phyloP scores from a whole-genome alignment of 1,140 invertebrate genomes.

The Cyclargus thomasi region DNA sequence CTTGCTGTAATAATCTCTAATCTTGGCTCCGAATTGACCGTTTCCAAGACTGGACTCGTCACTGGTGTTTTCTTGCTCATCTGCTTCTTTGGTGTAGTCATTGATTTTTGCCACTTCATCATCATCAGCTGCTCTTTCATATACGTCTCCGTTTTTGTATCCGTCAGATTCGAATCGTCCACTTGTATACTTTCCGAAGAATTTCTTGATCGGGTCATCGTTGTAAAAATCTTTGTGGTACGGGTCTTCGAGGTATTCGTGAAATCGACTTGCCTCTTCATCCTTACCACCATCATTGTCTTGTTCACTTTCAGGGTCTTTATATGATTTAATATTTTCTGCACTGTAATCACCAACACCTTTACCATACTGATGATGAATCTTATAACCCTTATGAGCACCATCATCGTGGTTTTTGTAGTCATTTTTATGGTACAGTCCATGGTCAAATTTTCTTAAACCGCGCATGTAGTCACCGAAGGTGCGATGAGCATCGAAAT shows the following conservation, averaged over 20 bases:
- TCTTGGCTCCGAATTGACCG: conserved; percentile 60
- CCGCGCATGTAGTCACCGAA: conserved; percentile 53
- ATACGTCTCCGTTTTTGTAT: conserved; percentile 68
- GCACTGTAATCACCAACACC: conserved; percentile 56
- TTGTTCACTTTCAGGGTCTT: conserved; percentile 42
- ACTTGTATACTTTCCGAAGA: conserved; percentile 74
- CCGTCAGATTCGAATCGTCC: conserved; percentile 61
- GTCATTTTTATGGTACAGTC: conserved; percentile 40
- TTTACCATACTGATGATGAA: conserved; percentile 46
- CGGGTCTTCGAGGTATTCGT: conserved; percentile 82
- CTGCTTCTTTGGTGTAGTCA: conserved; percentile 64
- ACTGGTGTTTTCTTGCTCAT: conserved; percentile 51
- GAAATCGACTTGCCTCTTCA: conserved; percentile 79
- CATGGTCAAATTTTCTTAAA: conserved; percentile 43
- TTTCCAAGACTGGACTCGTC: conserved; percentile 55
- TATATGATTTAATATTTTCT: conserved; percentile 53
- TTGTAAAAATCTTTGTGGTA: conserved; percentile 83
- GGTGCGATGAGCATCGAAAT: conserved; percentile 40
- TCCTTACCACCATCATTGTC: conserved; percentile 67
- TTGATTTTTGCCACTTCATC: conserved; percentile 64
- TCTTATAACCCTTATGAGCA: conserved; percentile 63
- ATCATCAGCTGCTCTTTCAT: conserved; percentile 70
- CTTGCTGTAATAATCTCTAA: conserved; percentile 47
- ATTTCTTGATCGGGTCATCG: conserved; percentile 57
- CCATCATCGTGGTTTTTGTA: conserved; percentile 51